Percentiles rank a stretch among this genome's conserved stretches.
Evolutionary conservation across 2,113 vertebrate genomes (phyloP).

Genomic region (Grantiella picta): DNA sequence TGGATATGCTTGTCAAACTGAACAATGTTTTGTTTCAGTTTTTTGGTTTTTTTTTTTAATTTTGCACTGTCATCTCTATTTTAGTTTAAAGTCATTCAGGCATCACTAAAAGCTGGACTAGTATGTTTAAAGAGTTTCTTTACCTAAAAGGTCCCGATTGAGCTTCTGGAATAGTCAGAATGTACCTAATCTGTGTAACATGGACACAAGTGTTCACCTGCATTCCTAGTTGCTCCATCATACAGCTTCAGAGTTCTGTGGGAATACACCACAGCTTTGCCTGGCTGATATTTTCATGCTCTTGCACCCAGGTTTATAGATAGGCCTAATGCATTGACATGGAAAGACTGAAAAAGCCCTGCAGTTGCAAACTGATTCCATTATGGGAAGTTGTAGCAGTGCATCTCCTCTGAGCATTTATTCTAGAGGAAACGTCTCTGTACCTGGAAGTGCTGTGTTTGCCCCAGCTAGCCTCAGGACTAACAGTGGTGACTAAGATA

Average conservation of each 20-base stretch:
- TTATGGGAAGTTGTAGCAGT: neutral
- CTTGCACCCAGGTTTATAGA: neutral
- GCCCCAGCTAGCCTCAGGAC: neutral
- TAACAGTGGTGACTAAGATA: neutral
- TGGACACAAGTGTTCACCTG: neutral
- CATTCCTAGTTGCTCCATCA: neutral
- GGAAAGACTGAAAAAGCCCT: neutral
- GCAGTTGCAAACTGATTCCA: neutral
- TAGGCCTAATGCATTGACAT: neutral
- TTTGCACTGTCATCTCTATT: neutral
- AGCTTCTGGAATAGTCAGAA: neutral
- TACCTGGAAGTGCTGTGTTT: neutral
- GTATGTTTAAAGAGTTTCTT: neutral
- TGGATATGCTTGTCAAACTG: neutral
- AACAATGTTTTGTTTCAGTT: neutral
- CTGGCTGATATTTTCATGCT: neutral
- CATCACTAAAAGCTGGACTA: neutral
- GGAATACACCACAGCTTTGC: neutral
- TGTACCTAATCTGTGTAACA: neutral
- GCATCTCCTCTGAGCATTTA: neutral
- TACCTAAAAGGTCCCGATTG: neutral
- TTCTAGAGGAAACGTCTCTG: neutral
- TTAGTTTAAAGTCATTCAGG: neutral
- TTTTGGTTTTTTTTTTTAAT: neutral
- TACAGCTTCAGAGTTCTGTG: neutral